Evolutionary conservation across 37 sponge, comb jelly and placozoan genomes (phyloP).

Genomic region (Spongilla lacustris): DNA sequence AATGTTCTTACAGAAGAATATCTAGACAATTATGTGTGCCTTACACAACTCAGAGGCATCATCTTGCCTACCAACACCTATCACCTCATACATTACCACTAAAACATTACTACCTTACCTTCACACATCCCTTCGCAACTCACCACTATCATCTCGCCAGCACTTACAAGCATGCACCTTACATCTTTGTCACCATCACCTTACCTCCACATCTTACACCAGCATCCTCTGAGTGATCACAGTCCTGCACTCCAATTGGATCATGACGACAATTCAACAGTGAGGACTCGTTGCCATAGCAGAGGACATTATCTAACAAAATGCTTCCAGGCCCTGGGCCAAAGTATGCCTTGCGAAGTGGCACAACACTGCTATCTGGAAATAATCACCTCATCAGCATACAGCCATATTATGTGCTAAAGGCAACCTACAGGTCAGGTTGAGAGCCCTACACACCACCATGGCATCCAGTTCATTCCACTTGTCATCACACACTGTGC

Average conservation of each 20-base stretch:
- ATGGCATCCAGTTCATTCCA: constrained; percentile 21
- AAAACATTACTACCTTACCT: no score
- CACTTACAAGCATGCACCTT: background rate
- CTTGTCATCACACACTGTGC: constrained; percentile 42
- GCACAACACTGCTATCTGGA: background rate
- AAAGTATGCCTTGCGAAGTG: constrained; percentile 21
- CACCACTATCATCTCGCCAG: background rate
- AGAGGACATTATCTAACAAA: constrained; percentile 30
- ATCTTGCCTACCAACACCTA: no score
- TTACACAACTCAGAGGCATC: no score
- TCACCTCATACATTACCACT: no score
- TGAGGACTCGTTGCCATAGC: constrained; percentile 38
- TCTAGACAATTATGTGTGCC: no score
- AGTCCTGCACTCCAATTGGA: constrained; percentile 6
- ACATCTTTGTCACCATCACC: background rate
- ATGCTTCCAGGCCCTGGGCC: constrained; percentile 20
- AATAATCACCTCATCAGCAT: background rate
- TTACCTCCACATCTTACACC: constrained; percentile 22
- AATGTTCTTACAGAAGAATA: no score
- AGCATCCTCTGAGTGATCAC: constrained; percentile 15
- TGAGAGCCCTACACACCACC: constrained; percentile 24
- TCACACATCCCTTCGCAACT: no score
- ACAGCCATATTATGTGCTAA: background rate
- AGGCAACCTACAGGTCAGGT: background rate
- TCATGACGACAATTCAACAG: constrained; percentile 18